A percentile compares a stretch with the other conserved stretches of the same genome.
These are phyloP conservation scores for Thalassaphorura encarpata DNA, from an alignment of 1,140 invertebrate genomes.

Conservation along the genomic window DNA sequence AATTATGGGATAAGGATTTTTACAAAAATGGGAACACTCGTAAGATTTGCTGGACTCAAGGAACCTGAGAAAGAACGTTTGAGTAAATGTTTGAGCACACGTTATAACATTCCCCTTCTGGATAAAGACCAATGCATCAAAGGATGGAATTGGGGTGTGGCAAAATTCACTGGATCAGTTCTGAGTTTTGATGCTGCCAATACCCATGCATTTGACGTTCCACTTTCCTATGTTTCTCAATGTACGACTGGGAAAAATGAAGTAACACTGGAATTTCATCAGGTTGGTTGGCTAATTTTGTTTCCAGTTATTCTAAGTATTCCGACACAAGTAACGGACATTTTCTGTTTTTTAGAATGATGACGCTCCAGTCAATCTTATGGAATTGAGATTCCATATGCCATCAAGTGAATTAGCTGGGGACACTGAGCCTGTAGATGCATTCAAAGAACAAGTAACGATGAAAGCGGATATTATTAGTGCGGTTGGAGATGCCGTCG, in stretches of 20 bases:
- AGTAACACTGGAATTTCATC: conserved; percentile 96
- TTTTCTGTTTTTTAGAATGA: conserved; percentile 62
- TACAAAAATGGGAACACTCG: conserved; percentile 77
- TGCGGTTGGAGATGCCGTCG: conserved; percentile 94
- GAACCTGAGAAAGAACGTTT: conserved; percentile 45
- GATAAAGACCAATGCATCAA: conserved; percentile 88
- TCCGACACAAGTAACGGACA: not conserved
- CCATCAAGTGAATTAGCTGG: conserved; percentile 71
- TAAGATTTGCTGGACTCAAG: conserved; percentile 89
- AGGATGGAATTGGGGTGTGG: conserved; percentile 99
- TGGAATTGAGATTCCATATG: conserved; percentile 97
- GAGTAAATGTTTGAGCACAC: conserved; percentile 71
- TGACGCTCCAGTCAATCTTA: conserved; percentile 83
- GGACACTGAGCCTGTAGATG: conserved; percentile 79
- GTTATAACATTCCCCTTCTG: conserved; percentile 74
- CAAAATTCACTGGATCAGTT: conserved; percentile 83
- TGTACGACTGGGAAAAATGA: conserved; percentile 98
- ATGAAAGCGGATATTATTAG: conserved; percentile 95
- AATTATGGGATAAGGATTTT: conserved; percentile 82
- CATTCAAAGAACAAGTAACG: conserved; percentile 92
- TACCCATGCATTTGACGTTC: conserved; percentile 90
- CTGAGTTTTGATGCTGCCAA: conserved; percentile 86
- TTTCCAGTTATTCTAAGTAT: not conserved
- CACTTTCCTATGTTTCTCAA: conserved; percentile 88
- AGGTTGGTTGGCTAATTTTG: conserved; percentile 40